Conservation (phyloP, 2,113 vertebrate genomes). For the Labeo rohita region DNA sequence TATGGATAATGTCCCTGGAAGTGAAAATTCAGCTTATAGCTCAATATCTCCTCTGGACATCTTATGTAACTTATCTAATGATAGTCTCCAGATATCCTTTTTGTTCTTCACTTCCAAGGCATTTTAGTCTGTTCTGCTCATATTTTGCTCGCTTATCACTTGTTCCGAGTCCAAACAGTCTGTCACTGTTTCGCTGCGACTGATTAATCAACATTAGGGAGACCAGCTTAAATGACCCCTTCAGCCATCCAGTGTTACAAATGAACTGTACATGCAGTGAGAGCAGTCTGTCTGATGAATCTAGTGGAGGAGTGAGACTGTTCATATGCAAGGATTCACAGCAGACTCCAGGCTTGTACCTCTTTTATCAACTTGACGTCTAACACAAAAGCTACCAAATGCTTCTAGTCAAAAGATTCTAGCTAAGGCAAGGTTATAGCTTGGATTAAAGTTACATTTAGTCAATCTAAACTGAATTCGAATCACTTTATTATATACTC, state of each 20-base stretch:
- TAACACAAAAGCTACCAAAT: background rate
- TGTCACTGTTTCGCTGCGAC: background rate
- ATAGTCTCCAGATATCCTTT: slow-evolving; percentile 23
- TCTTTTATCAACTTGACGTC: background rate
- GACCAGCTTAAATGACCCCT: background rate
- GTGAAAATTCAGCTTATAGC: background rate
- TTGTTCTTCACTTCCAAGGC: background rate
- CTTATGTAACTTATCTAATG: background rate
- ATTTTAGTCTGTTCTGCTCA: slow-evolving; percentile 12
- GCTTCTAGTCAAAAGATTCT: background rate
- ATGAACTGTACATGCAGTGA: background rate
- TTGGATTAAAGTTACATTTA: background rate
- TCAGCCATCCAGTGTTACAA: background rate
- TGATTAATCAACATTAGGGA: slow-evolving; percentile 30
- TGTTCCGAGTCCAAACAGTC: background rate
- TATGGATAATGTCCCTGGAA: background rate
- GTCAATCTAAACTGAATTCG: background rate
- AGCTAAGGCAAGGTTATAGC: background rate
- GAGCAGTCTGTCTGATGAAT: background rate
- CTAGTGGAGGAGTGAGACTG: background rate
- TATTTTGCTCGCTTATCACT: background rate
- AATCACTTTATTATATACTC: background rate
- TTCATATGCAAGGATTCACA: background rate
- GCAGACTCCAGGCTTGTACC: background rate
- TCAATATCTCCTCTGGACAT: background rate